Evolutionary conservation across 2,888 invertebrate species (phyloP).

Genomic region (Hypena proboscidalis): DNA sequence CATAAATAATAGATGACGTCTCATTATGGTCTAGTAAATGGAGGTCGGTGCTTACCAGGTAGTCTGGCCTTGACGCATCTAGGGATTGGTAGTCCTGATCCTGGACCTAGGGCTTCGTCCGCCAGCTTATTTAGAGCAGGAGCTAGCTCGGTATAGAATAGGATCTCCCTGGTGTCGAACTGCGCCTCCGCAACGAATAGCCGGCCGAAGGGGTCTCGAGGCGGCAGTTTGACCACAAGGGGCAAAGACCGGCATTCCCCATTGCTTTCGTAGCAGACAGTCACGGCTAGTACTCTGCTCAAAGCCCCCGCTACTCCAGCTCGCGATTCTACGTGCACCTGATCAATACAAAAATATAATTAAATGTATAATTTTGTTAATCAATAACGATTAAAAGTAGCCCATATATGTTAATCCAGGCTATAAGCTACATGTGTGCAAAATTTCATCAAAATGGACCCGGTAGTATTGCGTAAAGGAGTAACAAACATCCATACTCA

Average conservation of each 20-base stretch:
- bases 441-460: too few relatives aligned
- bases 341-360: conserved; percentile 15
- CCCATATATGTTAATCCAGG: too few relatives aligned
- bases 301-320: conserved; percentile 89
- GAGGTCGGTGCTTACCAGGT: conserved; percentile 68
- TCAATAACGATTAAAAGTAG: too few relatives aligned
- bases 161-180: conserved; percentile 92
- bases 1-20: not conserved
- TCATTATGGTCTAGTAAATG: not conserved
- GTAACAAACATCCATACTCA: too few relatives aligned
- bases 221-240: conserved; percentile 91
- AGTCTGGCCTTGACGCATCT: conserved; percentile 89
- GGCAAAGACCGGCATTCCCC: conserved; percentile 68
- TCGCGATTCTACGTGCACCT: conserved; percentile 78
- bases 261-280: conserved; percentile 85
- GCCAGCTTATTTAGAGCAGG: conserved; percentile 90
- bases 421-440: too few relatives aligned
- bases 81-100: conserved; percentile 75
- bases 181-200: conserved; percentile 93
- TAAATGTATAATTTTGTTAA: not conserved
- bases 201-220: conserved; percentile 91
- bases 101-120: conserved; percentile 81
- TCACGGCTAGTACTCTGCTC: conserved; percentile 92
- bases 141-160: conserved; percentile 92
- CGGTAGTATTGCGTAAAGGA: too few relatives aligned